phyloP scores from a whole-genome alignment of 1,140 invertebrate genomes.

The Atta texana region DNA sequence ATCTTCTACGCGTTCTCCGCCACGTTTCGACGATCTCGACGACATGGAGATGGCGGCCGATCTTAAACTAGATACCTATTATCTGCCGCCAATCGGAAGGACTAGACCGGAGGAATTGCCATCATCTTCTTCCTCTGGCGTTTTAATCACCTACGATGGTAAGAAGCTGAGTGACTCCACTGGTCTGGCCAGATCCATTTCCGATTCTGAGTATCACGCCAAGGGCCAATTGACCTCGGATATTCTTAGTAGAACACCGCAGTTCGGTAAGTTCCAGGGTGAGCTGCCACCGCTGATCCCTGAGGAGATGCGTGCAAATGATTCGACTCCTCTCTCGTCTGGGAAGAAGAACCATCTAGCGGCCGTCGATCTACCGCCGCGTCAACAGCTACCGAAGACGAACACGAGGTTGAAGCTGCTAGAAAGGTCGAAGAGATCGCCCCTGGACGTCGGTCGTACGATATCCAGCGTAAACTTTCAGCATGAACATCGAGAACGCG shows the following conservation, averaged over 20 bases:
- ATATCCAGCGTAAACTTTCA: slow-evolving; percentile 52
- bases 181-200: slow-evolving; percentile 87
- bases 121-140: slow-evolving; percentile 80
- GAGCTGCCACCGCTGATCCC: slow-evolving; percentile 88
- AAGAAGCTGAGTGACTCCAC: slow-evolving; percentile 89
- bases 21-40: slow-evolving; percentile 78
- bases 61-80: slow-evolving; percentile 89
- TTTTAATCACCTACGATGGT: slow-evolving; percentile 91
- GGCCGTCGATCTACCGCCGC: neutral
- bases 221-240: slow-evolving; percentile 85
- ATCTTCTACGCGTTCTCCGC: slow-evolving; percentile 66
- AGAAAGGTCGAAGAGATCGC: slow-evolving; percentile 78
- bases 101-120: slow-evolving; percentile 64
- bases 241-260: slow-evolving; percentile 88
- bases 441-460: slow-evolving; percentile 75
- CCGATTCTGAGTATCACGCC: slow-evolving; percentile 81
- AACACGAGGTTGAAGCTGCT: slow-evolving; percentile 71
- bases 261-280: slow-evolving; percentile 90
- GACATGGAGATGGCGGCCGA: slow-evolving; percentile 90
- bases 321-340: neutral
- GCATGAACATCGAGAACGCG: slow-evolving; percentile 59
- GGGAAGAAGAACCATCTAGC: slow-evolving; percentile 22
- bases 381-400: neutral
- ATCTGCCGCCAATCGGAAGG: slow-evolving; percentile 87
- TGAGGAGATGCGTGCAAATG: slow-evolving; percentile 77